phyloP scores from a whole-genome alignment of 2,888 invertebrate species.

The Aelia acuminata region DNA sequence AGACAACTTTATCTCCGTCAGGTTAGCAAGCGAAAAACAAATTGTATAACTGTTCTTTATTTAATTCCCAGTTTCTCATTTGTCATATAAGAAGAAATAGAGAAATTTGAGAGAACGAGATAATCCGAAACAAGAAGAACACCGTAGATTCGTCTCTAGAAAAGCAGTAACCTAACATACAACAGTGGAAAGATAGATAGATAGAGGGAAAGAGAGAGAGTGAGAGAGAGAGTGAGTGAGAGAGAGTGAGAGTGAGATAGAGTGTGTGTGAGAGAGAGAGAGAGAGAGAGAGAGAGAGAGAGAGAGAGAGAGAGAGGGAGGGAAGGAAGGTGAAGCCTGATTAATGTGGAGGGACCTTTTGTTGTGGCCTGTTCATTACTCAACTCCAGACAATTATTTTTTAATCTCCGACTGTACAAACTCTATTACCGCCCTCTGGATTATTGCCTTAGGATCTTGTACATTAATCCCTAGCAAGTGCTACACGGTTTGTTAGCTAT shows the following conservation, averaged over 20 bases:
- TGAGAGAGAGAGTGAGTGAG: too few species aligned
- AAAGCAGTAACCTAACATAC: not conserved
- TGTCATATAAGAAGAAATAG: not conserved
- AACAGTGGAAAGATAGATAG: too few species aligned
- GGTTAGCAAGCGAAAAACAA: not conserved
- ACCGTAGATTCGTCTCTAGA: not conserved
- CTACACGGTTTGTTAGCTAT: constrained; percentile 3
- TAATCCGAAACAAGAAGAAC: not conserved
- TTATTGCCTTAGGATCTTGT: not conserved
- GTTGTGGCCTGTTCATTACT: constrained; percentile 1
- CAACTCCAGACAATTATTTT: constrained; percentile 30
- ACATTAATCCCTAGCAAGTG: not conserved
- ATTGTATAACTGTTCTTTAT: not conserved
- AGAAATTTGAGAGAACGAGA: not conserved
- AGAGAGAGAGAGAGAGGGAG: too few species aligned
- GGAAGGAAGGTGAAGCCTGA: constrained; percentile 1
- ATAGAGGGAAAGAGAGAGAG: too few species aligned
- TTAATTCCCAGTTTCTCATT: not conserved
- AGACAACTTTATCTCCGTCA: not conserved
- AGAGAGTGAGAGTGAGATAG: too few species aligned
- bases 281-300: too few species aligned
- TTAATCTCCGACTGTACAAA: constrained; percentile 7
- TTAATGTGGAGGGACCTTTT: constrained; percentile 22
- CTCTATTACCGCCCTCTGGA: not conserved
- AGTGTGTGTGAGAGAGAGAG: too few species aligned